Conservation (phyloP, 2,888 invertebrate genomes). For the Caenorhabditis auriculariae region DNA sequence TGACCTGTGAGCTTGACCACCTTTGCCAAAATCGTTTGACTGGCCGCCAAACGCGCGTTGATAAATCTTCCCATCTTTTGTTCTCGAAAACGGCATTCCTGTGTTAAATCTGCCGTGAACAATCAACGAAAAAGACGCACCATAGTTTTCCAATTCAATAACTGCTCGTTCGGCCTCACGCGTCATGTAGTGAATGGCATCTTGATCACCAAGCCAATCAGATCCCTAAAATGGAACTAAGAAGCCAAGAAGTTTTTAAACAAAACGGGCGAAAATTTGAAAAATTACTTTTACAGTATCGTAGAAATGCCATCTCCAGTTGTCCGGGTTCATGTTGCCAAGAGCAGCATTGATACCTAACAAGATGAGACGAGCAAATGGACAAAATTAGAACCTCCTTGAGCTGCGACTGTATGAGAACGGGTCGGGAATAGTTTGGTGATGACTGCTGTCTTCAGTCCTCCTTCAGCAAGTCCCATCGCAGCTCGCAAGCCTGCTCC, state of each 20-base stretch:
- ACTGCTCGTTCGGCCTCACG: constrained; percentile 68
- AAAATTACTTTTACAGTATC: constrained; percentile 61
- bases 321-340: constrained; percentile 88
- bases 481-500: constrained; percentile 95
- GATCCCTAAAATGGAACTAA: constrained; percentile 70
- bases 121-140: constrained; percentile 72
- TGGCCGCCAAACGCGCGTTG: constrained; percentile 99
- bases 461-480: constrained; percentile 91
- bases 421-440: constrained; percentile 93
- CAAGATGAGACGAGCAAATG: too few species aligned
- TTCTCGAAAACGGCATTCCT: constrained; percentile 78
- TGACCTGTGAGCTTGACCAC: constrained; percentile 71
- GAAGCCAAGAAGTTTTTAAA: too few species aligned
- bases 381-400: constrained; percentile 72
- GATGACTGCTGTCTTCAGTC: constrained; percentile 93
- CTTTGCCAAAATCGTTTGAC: constrained; percentile 92
- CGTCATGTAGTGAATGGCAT: constrained; percentile 98
- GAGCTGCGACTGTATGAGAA: constrained; percentile 96
- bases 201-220: constrained; percentile 95
- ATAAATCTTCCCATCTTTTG: constrained; percentile 92
- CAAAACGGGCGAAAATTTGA: too few species aligned
- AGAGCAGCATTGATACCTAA: constrained; percentile 91
- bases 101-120: background rate
- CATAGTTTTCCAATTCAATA: constrained; percentile 71
- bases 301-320: constrained; percentile 95